Evolutionary conservation across 2,888 invertebrate genomes (phyloP).

Genomic region (Physocephala rufipes): DNA sequence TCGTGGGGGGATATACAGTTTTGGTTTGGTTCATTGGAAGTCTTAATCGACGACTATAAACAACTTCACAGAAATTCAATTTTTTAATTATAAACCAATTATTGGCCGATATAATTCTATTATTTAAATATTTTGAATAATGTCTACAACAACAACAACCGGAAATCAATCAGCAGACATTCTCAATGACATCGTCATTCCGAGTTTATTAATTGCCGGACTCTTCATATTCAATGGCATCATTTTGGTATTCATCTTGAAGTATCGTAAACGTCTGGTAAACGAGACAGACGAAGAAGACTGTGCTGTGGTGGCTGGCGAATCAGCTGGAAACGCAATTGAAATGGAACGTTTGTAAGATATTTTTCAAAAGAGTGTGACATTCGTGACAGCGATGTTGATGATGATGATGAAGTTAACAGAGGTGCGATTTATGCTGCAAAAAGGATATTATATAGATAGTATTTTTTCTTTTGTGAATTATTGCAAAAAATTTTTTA

Average conservation of each 20-base stretch:
- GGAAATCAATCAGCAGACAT: slow-evolving; percentile 45
- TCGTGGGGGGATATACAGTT: too few species aligned
- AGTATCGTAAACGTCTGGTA: slow-evolving; percentile 48
- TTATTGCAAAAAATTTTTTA: too few species aligned
- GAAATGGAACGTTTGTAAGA: slow-evolving; percentile 53
- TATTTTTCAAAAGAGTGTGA: background rate
- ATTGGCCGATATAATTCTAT: too few species aligned
- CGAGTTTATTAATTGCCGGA: slow-evolving; percentile 47
- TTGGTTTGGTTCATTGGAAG: too few species aligned
- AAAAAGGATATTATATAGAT: too few species aligned
- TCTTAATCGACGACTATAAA: too few species aligned
- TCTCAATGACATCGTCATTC: slow-evolving; percentile 53
- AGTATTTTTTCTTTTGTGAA: too few species aligned
- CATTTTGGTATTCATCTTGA: slow-evolving; percentile 52
- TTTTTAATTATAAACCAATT: background rate
- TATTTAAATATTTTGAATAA: background rate
- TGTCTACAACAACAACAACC: background rate
- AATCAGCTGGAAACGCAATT: slow-evolving; percentile 46
- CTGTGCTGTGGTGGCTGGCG: slow-evolving; percentile 33
- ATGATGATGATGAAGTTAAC: background rate
- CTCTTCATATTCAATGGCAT: slow-evolving; percentile 53
- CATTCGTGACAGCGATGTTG: background rate
- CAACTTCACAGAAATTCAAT: too few species aligned
- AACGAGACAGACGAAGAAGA: slow-evolving; percentile 38
- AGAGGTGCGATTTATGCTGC: background rate